phyloP scores from a whole-genome alignment of 2,797 vertebrate species.

The Moxostoma hubbsi region DNA sequence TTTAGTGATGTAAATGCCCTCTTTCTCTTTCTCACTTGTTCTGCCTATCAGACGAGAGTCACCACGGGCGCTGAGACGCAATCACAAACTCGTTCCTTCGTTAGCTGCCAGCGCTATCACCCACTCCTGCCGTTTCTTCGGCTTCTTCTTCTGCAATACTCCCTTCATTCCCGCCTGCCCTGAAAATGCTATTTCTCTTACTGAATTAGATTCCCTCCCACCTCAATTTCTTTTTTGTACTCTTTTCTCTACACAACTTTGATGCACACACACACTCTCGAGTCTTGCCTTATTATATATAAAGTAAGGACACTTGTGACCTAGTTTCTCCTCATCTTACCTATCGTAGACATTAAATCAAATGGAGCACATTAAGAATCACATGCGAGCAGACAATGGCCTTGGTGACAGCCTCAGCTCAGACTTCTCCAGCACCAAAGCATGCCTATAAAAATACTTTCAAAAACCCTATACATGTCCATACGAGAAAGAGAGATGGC shows the following conservation, averaged over 20 bases:
- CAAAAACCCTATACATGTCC: constrained; percentile 62
- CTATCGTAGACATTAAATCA: constrained; percentile 83
- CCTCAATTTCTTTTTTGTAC: background rate
- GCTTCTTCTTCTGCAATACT: constrained; percentile 56
- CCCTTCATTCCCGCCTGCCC: constrained; percentile 67
- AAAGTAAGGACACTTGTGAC: constrained; percentile 65
- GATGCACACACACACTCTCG: constrained; percentile 1
- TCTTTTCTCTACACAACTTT: constrained; percentile 11
- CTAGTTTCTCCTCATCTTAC: constrained; percentile 62
- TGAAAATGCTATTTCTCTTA: constrained; percentile 75
- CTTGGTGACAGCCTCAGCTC: constrained; percentile 81
- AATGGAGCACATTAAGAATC: constrained; percentile 85
- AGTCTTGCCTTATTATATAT: constrained; percentile 70
- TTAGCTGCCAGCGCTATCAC: constrained; percentile 37
- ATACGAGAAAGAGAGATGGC: background rate
- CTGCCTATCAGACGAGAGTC: constrained; percentile 32
- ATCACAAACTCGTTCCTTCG: constrained; percentile 67
- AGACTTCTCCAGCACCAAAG: constrained; percentile 75
- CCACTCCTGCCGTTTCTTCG: constrained; percentile 23
- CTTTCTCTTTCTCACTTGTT: constrained; percentile 22
- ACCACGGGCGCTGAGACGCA: constrained; percentile 60
- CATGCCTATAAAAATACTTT: constrained; percentile 84
- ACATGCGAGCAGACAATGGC: constrained; percentile 82
- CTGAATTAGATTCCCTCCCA: constrained; percentile 71
- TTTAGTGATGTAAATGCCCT: constrained; percentile 46